These are phyloP conservation scores for Therioaphis trifolii DNA, from an alignment of 2,888 invertebrate genomes.

Conservation along the genomic window DNA sequence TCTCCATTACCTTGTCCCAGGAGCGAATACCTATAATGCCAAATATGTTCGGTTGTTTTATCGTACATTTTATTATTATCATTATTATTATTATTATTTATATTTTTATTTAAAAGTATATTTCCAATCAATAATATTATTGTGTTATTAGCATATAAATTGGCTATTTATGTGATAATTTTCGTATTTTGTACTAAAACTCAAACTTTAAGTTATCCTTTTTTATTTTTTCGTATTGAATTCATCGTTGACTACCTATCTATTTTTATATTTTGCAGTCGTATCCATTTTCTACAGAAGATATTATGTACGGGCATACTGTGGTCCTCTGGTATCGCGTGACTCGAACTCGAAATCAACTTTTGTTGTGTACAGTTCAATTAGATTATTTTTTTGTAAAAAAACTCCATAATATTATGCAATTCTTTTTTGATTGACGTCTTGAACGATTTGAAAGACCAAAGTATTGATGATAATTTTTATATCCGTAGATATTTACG, in stretches of 20 bases:
- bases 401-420: neutral
- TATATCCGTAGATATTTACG: neutral
- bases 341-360: constrained; percentile 17
- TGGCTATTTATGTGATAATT: no score
- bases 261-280: neutral
- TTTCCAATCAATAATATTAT: no score
- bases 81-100: no score
- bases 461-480: neutral
- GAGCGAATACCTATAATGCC: no score
- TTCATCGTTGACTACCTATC: neutral
- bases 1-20: no score
- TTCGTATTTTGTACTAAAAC: no score
- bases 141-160: no score
- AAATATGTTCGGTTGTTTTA: no score
- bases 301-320: neutral
- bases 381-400: constrained; percentile 1
- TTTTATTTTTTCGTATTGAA: neutral
- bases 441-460: neutral
- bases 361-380: constrained; percentile 18
- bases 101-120: no score
- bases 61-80: no score
- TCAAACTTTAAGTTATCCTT: no score
- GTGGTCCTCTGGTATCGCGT: constrained; percentile 15
- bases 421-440: neutral
- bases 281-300: neutral